phyloP scores from a whole-genome alignment of 2,113 vertebrate genomes.

The Notiomystis cincta region DNA sequence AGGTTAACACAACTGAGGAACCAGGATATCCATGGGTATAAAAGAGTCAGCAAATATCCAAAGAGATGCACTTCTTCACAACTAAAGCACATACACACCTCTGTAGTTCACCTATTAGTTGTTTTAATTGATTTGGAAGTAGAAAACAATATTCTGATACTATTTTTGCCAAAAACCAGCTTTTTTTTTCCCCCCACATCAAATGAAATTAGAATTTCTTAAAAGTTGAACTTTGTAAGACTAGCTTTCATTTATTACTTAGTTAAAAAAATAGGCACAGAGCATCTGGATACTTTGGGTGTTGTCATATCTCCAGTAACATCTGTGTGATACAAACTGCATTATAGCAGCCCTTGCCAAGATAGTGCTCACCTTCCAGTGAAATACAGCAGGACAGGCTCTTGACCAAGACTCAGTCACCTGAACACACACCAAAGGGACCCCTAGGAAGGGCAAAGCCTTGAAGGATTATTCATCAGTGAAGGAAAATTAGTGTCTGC shows the following conservation, averaged over 20 bases:
- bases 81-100: accelerated
- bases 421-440: neutral
- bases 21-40: neutral
- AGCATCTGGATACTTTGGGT: neutral
- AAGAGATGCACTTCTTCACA: neutral
- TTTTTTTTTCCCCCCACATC: neutral
- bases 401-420: neutral
- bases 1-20: neutral
- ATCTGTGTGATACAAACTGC: neutral
- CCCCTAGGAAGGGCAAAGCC: neutral
- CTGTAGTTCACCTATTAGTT: neutral
- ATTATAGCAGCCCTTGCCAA: neutral
- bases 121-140: neutral
- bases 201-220: neutral
- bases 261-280: neutral
- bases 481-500: neutral
- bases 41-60: neutral
- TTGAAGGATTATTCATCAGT: neutral
- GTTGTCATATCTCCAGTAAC: neutral
- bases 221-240: neutral
- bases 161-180: neutral
- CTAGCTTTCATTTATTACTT: neutral
- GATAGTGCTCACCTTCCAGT: neutral
- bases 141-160: neutral
- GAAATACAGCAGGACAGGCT: neutral